Evolutionary conservation across 2,888 invertebrate genomes (phyloP), one percentile per base, ranked within the genome.

Genomic region (Andrena marginata): DNA sequence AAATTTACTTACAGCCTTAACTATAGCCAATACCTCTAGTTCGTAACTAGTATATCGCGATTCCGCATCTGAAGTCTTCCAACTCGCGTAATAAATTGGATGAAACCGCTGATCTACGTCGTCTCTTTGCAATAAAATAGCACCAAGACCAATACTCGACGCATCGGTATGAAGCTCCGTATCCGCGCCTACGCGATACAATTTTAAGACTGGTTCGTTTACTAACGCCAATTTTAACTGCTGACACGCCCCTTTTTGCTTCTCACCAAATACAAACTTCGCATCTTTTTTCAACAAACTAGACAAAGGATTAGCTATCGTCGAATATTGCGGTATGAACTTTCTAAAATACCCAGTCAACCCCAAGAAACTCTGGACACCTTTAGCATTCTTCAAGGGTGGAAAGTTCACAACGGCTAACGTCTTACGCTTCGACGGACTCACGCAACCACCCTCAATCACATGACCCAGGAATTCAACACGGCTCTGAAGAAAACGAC

Each of bases 261-360:
- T 8, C 4, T 33, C 33, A 3, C 2, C 8, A 0, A 71, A 23
- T 1, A 23, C 16, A 13, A 71, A 49, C 13, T 62, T 71, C 1
- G 13, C 8, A 2, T 62, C 60, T 3, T 33, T 62, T 73, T 80
- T 89, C 7, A 89, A 81, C 7, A 91, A 54, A 33, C 90, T 75
- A 0, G 86, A 87, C 29, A 92, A 70, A 4, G 91, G 91, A 62
- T 81, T 78, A 2, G 90, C 89, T n/a, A 89, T 90, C 3, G 72
- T 31, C 0, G 89, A 76, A 68, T 83, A 89, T 16, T 77, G 35
- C 0, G 70, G 68, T 0, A 89, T 77, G 29, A 87, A 88, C 20
- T 87, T 88, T 1, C 89, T 54, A 23, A 89, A 87, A 72, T 87
- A 89, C 0, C 86, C 84, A 1, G 84, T 87, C 1, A 89, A 62